These are phyloP conservation scores for Elaphurus davidianus DNA, from an alignment of 2,113 vertebrate species.

Conservation along the genomic window DNA sequence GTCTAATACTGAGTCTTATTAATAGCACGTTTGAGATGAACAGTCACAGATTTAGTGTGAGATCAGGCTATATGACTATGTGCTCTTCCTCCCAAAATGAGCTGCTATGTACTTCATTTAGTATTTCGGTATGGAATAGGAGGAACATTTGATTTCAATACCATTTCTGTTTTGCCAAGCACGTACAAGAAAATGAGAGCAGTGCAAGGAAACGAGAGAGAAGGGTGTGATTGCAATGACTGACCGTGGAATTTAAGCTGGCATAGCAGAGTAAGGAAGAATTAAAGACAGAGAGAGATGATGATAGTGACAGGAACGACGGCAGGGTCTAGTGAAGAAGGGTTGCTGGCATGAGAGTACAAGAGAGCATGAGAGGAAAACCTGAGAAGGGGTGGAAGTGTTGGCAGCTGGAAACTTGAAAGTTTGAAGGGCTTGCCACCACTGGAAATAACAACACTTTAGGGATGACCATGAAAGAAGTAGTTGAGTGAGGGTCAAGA, in stretches of 20 bases:
- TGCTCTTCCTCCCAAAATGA: not conserved
- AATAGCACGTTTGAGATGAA: not conserved
- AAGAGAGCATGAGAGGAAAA: not conserved
- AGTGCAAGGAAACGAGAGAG: rapidly evolving
- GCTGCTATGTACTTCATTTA: not conserved
- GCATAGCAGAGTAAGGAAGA: no score
- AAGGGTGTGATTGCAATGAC: not conserved
- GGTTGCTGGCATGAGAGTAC: not conserved
- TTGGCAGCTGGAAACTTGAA: not conserved
- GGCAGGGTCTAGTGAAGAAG: not conserved
- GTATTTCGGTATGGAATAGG: not conserved
- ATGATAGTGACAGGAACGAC: no score
- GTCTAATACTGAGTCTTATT: not conserved
- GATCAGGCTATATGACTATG: not conserved
- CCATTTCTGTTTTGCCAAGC: not conserved
- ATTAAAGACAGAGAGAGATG: not conserved
- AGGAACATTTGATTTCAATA: not conserved
- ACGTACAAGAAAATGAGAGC: not conserved
- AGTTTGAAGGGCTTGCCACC: not conserved
- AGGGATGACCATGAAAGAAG: not conserved
- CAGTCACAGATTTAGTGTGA: not conserved
- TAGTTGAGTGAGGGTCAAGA: not conserved
- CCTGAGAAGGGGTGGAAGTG: not conserved
- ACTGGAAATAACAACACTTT: not conserved
- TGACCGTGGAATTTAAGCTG: not conserved